Evolutionary conservation across 2,888 invertebrate genomes (phyloP), one percentile per base, ranked within the genome.

Genomic region (Leucophora obtusa): DNA sequence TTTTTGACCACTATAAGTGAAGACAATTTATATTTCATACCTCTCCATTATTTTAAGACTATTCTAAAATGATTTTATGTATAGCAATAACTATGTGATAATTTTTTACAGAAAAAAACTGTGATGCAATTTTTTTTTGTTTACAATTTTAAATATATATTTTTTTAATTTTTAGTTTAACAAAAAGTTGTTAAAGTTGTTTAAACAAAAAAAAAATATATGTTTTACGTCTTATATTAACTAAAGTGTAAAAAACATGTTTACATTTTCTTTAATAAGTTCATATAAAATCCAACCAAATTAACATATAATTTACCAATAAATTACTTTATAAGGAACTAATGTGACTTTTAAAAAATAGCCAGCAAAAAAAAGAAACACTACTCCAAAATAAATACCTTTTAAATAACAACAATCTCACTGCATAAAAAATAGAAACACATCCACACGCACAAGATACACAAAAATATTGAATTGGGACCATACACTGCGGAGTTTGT

Each of bases 21-120:
- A 28, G 3, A 28, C 28, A 6, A 28, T 28, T 28, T 28, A 28
- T 28, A 28, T 6, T 28, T 28, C 28, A 28, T 28, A 28, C 28
- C 28, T 6, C 7, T 35, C 66, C 54, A 15, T 72, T 73, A 80
- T 63, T 54, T 72, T 76, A 81, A 77, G 76, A 53, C 15, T 54
- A 81, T 47, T 47, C 11, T 66, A 66, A 54, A 65, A 28, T 28
- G 28, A 28, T 6, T 28, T 28, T 28, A 65, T 2, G 21, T 47
- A 63, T 50, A 6, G 3, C 10, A 63, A 51, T 53, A 43, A 66
- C 21, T 50, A n/a, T 47, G 43, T 47, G 2, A n/a, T 47, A 11
- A 50, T n/a, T 58, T 51, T 56, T 38, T 59, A 11, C 54, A 21
- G 4, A 21, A n/a, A 54, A 76, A 60, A 43, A 43, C 70, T 77